phyloP scores from a whole-genome alignment of 1,140 invertebrate species.

The Drosophila ananassae region DNA sequence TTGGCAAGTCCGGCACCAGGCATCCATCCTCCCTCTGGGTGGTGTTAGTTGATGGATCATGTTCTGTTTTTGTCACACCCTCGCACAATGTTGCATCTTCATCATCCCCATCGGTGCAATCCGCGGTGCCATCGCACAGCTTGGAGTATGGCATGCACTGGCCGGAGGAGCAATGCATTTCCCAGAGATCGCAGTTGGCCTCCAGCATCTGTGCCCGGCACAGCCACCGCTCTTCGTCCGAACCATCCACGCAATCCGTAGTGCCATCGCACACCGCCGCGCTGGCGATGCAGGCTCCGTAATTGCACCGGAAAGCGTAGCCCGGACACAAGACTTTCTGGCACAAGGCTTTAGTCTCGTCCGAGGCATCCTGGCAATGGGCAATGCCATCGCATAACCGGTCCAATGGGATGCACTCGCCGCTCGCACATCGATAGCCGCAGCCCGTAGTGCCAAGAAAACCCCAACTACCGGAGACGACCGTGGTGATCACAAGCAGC shows the following conservation, averaged over 20 bases:
- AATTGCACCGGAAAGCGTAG: conserved; percentile 85
- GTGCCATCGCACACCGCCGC: conserved; percentile 86
- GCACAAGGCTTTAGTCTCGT: conserved; percentile 86
- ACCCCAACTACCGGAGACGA: not conserved
- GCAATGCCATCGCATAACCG: conserved; percentile 85
- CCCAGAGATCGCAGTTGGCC: conserved; percentile 47
- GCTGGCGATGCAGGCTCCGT: conserved; percentile 86
- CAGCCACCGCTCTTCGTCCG: conserved; percentile 85
- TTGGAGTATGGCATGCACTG: conserved; percentile 42
- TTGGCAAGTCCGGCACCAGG: conserved; percentile 26
- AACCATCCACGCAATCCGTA: conserved; percentile 87
- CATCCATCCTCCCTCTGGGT: not conserved
- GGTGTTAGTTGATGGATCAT: not conserved
- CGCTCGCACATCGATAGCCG: conserved; percentile 19
- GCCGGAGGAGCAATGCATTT: conserved; percentile 42
- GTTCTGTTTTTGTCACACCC: conserved; percentile 1
- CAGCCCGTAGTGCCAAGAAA: conserved; percentile 8
- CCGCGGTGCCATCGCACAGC: conserved; percentile 29
- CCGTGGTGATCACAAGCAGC: conserved; percentile 7
- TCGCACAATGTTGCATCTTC: conserved; percentile 24
- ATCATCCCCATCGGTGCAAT: conserved; percentile 40
- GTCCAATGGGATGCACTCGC: conserved; percentile 42
- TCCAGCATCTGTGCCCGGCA: conserved; percentile 43
- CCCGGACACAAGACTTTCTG: conserved; percentile 77
- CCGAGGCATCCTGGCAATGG: conserved; percentile 86